Evolutionary conservation across 1,140 invertebrate species (phyloP).

Genomic region (Drosophila pseudoobscura): DNA sequence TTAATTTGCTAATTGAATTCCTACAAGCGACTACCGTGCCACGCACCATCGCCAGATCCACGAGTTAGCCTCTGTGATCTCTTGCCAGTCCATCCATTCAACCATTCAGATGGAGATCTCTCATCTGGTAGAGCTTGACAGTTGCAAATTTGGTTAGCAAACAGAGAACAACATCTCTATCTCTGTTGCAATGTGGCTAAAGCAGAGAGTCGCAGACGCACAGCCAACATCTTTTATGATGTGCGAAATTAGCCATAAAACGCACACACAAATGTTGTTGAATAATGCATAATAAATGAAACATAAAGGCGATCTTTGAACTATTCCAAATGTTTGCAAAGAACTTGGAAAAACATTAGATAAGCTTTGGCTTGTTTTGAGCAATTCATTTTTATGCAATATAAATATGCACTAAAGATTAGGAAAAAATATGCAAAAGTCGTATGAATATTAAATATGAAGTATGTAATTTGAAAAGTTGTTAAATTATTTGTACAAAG

Average conservation of each 20-base stretch:
- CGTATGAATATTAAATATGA: too few relatives aligned
- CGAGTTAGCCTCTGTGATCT: conserved; percentile 56
- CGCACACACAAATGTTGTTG: conserved; percentile 1
- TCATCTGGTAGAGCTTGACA: conserved; percentile 50
- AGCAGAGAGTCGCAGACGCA: not conserved
- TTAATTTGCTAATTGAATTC: conserved; percentile 66
- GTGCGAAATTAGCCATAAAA: conserved; percentile 74
- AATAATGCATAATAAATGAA: conserved; percentile 10
- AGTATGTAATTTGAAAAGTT: too few relatives aligned
- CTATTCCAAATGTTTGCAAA: not conserved
- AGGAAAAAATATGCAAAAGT: too few relatives aligned
- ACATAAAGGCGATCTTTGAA: not conserved
- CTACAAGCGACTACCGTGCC: conserved; percentile 65
- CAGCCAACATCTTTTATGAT: conserved; percentile 58
- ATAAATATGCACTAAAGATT: too few relatives aligned
- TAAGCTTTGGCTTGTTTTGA: too few relatives aligned
- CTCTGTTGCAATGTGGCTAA: conserved; percentile 37
- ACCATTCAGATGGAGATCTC: conserved; percentile 2
- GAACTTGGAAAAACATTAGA: too few relatives aligned
- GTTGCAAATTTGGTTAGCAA: conserved; percentile 60
- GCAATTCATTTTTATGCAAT: too few relatives aligned
- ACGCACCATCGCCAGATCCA: conserved; percentile 39
- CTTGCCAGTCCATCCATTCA: conserved; percentile 32
- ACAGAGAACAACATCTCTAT: conserved; percentile 27
- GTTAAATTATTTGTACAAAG: too few relatives aligned